These are phyloP conservation scores for Agrotis ipsilon DNA, from an alignment of 2,888 invertebrate genomes.

Conservation along the genomic window DNA sequence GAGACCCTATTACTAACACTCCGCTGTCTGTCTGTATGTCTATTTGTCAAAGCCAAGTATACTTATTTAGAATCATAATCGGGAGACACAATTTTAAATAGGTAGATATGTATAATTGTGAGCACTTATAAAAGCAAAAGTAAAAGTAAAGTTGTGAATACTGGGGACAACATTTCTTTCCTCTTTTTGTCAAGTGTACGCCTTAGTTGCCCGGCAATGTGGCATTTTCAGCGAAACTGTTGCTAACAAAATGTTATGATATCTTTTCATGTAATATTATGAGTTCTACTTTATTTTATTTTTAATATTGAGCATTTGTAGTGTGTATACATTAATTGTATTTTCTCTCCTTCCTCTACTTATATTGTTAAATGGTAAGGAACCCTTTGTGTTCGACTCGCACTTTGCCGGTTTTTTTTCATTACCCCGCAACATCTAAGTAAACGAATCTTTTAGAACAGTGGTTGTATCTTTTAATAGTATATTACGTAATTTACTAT, in stretches of 20 bases:
- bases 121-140: not conserved
- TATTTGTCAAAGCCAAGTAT: not conserved
- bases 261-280: too few relatives aligned
- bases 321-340: too few relatives aligned
- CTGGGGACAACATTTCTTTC: too few relatives aligned
- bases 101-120: too few relatives aligned
- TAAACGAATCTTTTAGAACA: slow-evolving; percentile 79
- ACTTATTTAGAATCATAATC: not conserved
- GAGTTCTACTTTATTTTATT: too few relatives aligned
- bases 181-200: too few relatives aligned
- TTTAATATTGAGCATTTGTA: too few relatives aligned
- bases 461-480: slow-evolving; percentile 84
- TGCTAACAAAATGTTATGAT: too few relatives aligned
- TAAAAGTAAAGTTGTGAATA: not conserved
- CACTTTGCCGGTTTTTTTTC: slow-evolving; percentile 59
- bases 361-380: not conserved
- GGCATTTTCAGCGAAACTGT: too few relatives aligned
- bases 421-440: slow-evolving; percentile 78
- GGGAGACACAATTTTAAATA: not conserved
- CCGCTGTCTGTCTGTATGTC: not conserved
- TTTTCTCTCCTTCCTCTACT: too few relatives aligned
- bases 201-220: too few relatives aligned
- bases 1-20: not conserved
- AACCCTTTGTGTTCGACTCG: not conserved
- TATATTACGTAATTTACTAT: slow-evolving; percentile 77